A percentile compares a stretch with the other conserved stretches of the same genome.
These are phyloP conservation scores for Nephila pilipes DNA, from an alignment of 1,140 invertebrate species.

Conservation along the genomic window DNA sequence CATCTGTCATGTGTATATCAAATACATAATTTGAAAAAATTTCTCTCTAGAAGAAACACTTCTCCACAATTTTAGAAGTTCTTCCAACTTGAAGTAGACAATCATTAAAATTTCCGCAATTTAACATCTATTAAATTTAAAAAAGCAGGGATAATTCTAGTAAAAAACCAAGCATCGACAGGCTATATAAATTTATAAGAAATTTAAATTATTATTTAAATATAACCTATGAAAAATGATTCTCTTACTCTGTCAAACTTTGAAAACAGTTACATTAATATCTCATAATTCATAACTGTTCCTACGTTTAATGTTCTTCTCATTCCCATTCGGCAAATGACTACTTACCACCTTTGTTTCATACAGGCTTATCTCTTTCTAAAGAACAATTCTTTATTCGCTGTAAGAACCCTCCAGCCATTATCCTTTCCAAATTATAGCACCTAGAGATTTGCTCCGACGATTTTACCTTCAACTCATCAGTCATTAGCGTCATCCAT, in stretches of 20 bases:
- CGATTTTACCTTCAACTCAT: background rate
- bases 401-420: background rate
- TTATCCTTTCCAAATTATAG: background rate
- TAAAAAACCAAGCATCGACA: too few species aligned
- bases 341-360: background rate
- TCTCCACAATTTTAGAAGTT: too few species aligned
- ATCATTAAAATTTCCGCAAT: too few species aligned
- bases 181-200: too few species aligned
- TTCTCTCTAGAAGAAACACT: too few species aligned
- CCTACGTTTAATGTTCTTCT: background rate
- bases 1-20: too few species aligned
- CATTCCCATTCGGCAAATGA: background rate
- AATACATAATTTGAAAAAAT: too few species aligned
- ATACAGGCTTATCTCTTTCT: background rate
- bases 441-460: background rate
- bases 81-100: too few species aligned
- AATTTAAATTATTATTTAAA: too few species aligned
- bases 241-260: background rate
- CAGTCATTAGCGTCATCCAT: background rate
- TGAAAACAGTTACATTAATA: background rate
- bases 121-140: too few species aligned
- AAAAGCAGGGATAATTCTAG: too few species aligned
- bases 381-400: background rate
- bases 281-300: background rate
- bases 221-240: too few species aligned